Conservation (phyloP, 2,797 vertebrate genomes). For the Lemur catta region DNA sequence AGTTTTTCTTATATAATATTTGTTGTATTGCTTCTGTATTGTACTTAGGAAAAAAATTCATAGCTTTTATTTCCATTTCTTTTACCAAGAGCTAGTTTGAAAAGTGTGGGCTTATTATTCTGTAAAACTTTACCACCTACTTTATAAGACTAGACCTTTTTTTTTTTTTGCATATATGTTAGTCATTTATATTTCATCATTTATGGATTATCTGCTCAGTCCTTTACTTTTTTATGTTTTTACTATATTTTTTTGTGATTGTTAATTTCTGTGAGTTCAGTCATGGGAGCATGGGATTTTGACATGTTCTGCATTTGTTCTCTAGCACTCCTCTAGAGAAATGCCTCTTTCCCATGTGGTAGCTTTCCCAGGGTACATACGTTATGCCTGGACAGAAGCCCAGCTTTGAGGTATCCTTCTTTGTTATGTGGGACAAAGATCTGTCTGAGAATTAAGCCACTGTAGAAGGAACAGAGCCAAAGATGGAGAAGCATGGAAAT, state of each 20-base stretch:
- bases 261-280: neutral
- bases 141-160: neutral
- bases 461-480: neutral
- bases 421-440: neutral
- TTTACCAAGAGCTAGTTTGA: neutral
- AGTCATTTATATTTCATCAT: neutral
- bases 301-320: neutral
- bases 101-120: neutral
- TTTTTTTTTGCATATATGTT: neutral
- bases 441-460: neutral
- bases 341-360: neutral
- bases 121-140: constrained; percentile 7
- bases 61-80: constrained; percentile 35
- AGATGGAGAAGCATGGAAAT: neutral
- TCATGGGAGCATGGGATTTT: neutral
- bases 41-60: neutral
- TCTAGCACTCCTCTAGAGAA: neutral
- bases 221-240: neutral
- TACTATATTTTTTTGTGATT: neutral
- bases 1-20: neutral
- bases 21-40: neutral
- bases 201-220: neutral
- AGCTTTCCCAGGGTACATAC: neutral
- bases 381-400: neutral
- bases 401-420: neutral